Base-by-base conservation (phyloP, 2,797 vertebrate species). In the Cuculus canorus region DNA sequence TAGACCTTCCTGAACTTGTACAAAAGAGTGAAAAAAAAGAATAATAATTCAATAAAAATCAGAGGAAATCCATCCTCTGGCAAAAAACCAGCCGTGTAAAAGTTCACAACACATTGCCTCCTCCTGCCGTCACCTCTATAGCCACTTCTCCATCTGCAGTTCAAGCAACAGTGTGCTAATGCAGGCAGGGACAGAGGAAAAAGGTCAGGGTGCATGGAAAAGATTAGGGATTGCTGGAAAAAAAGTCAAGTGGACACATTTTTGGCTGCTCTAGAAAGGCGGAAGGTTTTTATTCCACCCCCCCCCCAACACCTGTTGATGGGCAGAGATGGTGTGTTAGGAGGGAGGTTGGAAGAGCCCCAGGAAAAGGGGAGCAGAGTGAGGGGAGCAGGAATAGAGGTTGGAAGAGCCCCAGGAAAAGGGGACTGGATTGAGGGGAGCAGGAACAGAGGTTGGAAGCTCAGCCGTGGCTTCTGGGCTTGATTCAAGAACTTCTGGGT, bases 31-130 rank as follows among this genome's bases (percentile, higher is more conserved):
- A 35, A 45, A 32, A 37, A 47, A 32, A 41, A 18, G 13, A 17
- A 45, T 21, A 6, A 39, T 17, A 35, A 59, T 7, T 39, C 61
- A 15, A n/a, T 73, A 39, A 64, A 91, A 93, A 54, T 9, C 33
- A 39, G 77, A 95, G 93, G 94, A 96, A 96, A 90, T n/a, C 35
- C 87, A 75, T 63, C 54, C 35, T 25, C 10, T 23, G 68, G 30
- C 1, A 1, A 24, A 53, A 54, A 30, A 17, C 11, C 0, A 17
- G 25, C 17, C 0, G 0, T 13, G 84, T 33, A 63, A 37, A 63
- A 70, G 60, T 76, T 92, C 76, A 28, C 0, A 0, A 71, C 23
- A 17, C 71, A 6, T 30, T 32, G 1, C 28, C 82, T 79, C 65
- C 79, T 80, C 68, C 70, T 2, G 6, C 17, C 14, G 12, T 8